These are phyloP conservation scores for Pristis pectinata DNA, from an alignment of 2,797 vertebrate species.

Conservation along the genomic window DNA sequence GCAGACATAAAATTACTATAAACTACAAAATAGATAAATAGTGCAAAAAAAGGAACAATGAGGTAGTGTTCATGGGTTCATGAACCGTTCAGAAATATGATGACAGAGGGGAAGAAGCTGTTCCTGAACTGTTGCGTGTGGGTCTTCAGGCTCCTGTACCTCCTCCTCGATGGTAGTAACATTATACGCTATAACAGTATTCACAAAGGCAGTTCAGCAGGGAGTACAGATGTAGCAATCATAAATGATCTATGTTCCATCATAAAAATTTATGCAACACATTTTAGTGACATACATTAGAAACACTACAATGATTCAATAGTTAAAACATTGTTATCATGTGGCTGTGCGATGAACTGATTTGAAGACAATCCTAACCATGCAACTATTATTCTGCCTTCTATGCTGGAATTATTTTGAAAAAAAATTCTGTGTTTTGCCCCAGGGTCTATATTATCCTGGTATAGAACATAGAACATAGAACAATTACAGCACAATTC, in stretches of 20 bases:
- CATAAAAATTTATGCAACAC: neutral
- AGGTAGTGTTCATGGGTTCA: too few relatives aligned
- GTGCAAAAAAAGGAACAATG: too few relatives aligned
- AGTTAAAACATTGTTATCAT: neutral
- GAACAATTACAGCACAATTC: too few relatives aligned
- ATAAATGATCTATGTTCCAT: neutral
- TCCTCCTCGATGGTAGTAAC: too few relatives aligned
- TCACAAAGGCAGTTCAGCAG: neutral
- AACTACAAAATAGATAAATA: too few relatives aligned
- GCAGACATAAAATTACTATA: too few relatives aligned
- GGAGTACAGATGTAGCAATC: neutral
- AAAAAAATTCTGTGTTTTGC: neutral
- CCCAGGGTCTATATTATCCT: neutral
- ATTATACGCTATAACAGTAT: neutral
- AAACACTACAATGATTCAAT: neutral
- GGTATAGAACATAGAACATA: too few relatives aligned
- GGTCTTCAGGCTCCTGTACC: too few relatives aligned
- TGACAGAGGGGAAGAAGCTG: too few relatives aligned
- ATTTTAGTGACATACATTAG: conserved; percentile 6
- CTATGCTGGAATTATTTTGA: neutral
- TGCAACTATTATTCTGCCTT: conserved; percentile 6
- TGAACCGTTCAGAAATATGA: too few relatives aligned
- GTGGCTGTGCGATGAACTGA: neutral
- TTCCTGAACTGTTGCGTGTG: too few relatives aligned
- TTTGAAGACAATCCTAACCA: neutral